phyloP scores from a whole-genome alignment of 2,113 vertebrate species.

The Protobothrops mucrosquamatus region DNA sequence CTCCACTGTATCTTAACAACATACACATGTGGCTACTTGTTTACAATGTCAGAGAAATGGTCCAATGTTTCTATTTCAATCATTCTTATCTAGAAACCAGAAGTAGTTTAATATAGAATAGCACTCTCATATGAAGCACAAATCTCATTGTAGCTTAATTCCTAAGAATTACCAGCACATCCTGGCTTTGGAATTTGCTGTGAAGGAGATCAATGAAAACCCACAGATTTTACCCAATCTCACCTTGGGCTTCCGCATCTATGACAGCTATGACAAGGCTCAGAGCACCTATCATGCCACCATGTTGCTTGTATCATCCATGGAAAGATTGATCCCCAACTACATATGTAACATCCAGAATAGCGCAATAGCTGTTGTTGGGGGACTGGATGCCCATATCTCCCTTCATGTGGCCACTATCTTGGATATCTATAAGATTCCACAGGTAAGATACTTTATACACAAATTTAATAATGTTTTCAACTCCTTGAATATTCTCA shows the following conservation, averaged over 20 bases:
- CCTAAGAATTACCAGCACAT: constrained; percentile 5
- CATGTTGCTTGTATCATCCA: not conserved
- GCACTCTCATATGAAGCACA: not conserved
- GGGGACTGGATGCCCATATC: not conserved
- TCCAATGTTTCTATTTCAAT: not conserved
- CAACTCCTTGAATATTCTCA: not conserved
- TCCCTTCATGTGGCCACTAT: constrained; percentile 7
- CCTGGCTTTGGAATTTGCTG: not conserved
- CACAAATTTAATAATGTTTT: not conserved
- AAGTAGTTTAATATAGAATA: not conserved
- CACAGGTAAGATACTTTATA: not conserved
- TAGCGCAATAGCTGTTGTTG: not conserved
- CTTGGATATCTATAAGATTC: not conserved
- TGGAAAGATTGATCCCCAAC: not conserved
- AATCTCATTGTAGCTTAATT: not conserved
- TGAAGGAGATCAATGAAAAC: constrained; percentile 8
- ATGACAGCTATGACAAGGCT: not conserved
- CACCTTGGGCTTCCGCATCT: constrained; percentile 9
- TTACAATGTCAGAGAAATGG: not conserved
- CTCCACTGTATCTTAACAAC: not conserved
- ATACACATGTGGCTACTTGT: not conserved
- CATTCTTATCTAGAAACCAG: not conserved
- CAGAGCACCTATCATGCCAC: not conserved
- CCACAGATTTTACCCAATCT: not conserved
- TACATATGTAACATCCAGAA: not conserved